These are phyloP conservation scores for Lordiphosa mommai DNA, from an alignment of 1,140 invertebrate genomes.

Conservation along the genomic window DNA sequence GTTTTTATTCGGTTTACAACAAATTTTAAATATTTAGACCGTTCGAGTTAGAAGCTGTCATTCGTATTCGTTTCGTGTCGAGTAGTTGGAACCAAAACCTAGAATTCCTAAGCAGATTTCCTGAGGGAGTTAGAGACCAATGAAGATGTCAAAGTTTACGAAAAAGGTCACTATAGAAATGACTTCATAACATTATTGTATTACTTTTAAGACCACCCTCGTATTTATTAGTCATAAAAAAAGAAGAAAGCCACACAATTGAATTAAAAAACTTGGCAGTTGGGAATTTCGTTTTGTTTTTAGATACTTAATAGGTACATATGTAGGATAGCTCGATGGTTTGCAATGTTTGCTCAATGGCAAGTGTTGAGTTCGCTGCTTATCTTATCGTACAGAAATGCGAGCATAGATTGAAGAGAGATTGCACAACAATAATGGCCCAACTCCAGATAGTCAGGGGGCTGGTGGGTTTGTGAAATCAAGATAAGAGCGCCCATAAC, in stretches of 20 bases:
- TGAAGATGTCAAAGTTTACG: no score
- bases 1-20: no score
- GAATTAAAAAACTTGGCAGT: constrained; percentile 22
- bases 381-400: constrained; percentile 64
- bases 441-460: no score
- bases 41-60: no score
- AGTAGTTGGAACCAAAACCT: no score
- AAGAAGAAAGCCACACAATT: constrained; percentile 13
- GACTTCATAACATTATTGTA: no score
- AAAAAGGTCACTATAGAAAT: no score
- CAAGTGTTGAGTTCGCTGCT: constrained; percentile 11
- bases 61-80: no score
- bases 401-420: constrained; percentile 66
- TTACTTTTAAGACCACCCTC: no score
- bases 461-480: constrained; percentile 16
- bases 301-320: background rate
- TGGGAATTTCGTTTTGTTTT: constrained; percentile 14
- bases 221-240: background rate
- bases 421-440: constrained; percentile 60
- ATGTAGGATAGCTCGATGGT: constrained; percentile 9
- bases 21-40: no score
- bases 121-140: no score
- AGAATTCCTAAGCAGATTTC: no score
- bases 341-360: constrained; percentile 42
- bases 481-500: constrained; percentile 44